These are phyloP conservation scores for Lepidothrix coronata DNA, from an alignment of 2,113 vertebrate genomes.

Conservation along the genomic window DNA sequence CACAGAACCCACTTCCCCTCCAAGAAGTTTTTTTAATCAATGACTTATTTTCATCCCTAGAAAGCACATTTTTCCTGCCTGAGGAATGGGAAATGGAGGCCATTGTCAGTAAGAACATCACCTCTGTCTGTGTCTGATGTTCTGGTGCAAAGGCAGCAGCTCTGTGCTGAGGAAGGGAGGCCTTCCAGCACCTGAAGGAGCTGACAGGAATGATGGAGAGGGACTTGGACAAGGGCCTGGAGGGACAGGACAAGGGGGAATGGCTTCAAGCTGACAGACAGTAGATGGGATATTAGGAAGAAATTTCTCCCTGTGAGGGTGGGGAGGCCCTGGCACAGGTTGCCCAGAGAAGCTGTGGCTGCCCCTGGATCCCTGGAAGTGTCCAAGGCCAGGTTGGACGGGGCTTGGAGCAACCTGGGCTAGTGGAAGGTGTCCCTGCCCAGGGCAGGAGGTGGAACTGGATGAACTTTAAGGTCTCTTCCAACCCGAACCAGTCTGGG, in stretches of 20 bases:
- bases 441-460: background rate
- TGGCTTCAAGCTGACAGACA: background rate
- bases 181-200: background rate
- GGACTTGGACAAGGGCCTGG: background rate
- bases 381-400: background rate
- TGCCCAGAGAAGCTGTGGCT: background rate
- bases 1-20: background rate
- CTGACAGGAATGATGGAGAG: background rate
- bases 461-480: background rate
- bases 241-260: background rate
- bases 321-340: background rate
- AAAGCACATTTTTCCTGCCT: background rate
- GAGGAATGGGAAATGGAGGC: background rate
- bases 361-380: background rate
- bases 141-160: background rate
- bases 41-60: background rate
- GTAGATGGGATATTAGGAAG: background rate
- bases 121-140: background rate
- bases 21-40: background rate
- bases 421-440: background rate
- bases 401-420: background rate
- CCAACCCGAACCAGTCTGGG: background rate
- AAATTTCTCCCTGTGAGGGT: background rate
- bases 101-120: background rate
- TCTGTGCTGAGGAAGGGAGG: background rate